phyloP scores from a whole-genome alignment of 1,140 invertebrate species.

The Hycleus phaleratus region DNA sequence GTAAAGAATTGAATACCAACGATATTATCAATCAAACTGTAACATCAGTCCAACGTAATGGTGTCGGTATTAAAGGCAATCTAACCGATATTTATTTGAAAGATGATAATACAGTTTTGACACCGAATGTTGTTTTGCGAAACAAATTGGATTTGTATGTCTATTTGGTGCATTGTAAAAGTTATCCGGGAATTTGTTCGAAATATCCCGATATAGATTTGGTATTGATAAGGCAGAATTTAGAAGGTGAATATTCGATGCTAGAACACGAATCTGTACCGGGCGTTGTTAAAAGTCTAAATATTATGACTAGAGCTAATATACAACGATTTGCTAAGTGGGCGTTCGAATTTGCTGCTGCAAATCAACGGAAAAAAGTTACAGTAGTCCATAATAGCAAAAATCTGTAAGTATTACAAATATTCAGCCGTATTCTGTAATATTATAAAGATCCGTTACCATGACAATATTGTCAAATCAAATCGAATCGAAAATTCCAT shows the following conservation, averaged over 20 bases:
- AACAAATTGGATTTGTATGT: conserved; percentile 55
- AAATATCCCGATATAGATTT: conserved; percentile 56
- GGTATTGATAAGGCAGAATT: conserved; percentile 60
- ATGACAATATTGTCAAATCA: too few relatives aligned
- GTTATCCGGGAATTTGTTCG: conserved; percentile 50
- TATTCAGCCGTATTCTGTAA: too few relatives aligned
- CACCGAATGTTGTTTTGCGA: conserved; percentile 25
- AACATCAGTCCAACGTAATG: conserved; percentile 57
- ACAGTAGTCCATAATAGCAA: conserved; percentile 70
- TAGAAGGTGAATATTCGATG: conserved; percentile 52
- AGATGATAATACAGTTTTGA: neutral
- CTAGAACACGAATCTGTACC: conserved; percentile 58
- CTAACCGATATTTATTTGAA: neutral
- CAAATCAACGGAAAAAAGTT: conserved; percentile 64
- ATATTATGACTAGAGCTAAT: conserved; percentile 69
- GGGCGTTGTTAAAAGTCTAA: conserved; percentile 77
- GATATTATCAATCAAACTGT: conserved; percentile 50
- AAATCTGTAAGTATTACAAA: neutral
- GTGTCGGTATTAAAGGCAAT: conserved; percentile 55
- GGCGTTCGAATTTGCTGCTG: conserved; percentile 73
- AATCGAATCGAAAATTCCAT: too few relatives aligned
- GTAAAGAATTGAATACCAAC: conserved; percentile 22
- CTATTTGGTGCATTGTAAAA: conserved; percentile 56
- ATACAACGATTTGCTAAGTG: conserved; percentile 69
- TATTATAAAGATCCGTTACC: too few relatives aligned